Evolutionary conservation across 2,113 vertebrate species (phyloP), one percentile per base, ranked within the genome.

Genomic region (Oryctolagus cuniculus): DNA sequence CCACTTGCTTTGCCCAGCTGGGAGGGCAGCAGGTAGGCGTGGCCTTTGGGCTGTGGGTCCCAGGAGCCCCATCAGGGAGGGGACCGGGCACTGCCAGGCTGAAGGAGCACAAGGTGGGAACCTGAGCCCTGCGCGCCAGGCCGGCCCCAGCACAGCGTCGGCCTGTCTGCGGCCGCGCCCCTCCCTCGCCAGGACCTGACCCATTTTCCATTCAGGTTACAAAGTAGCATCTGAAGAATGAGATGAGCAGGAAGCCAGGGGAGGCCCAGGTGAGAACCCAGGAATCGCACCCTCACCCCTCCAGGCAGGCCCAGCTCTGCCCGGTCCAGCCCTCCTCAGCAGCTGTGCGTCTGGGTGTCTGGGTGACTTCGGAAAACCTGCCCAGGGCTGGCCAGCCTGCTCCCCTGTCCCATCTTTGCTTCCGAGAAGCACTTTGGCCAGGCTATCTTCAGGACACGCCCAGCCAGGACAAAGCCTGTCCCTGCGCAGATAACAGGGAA

Each of bases 141-240:
- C 78, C 1, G 64, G 74, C 0, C 0, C 61, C n/a, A 11, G 22
- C 13, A 22, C 92, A 36, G 64, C 31, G 31, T 22, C 74, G 0
- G 44, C 69, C 53, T 4, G 88, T 93, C 95, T 95, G 81, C 6
- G 0, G 61, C 31, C 82, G 13, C 3, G 82, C 90, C 75, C 95
- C 94, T 94, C 96, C 96, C 96, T 90, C 22, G 5, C 81, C 29
- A 49, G 44, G 82, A 38, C 92, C 94, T 97, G 96, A 97, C 96
- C 96, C 94, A 95, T 86, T 97, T 96, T 97, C 88, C 9, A 93
- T 82, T 88, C 81, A 87, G 89, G 72, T 90, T 53, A 85, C 89
- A 34, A 88, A 94, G 53, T 1, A 85, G 87, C 90, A 91, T 81
- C 92, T 84, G 90, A 93, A 31, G 84, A 91, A 53, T n/a, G 53